Percentiles rank a stretch among this genome's conserved stretches.
Evolutionary conservation across 2,113 vertebrate genomes (phyloP).

Genomic region (Esox niger): DNA sequence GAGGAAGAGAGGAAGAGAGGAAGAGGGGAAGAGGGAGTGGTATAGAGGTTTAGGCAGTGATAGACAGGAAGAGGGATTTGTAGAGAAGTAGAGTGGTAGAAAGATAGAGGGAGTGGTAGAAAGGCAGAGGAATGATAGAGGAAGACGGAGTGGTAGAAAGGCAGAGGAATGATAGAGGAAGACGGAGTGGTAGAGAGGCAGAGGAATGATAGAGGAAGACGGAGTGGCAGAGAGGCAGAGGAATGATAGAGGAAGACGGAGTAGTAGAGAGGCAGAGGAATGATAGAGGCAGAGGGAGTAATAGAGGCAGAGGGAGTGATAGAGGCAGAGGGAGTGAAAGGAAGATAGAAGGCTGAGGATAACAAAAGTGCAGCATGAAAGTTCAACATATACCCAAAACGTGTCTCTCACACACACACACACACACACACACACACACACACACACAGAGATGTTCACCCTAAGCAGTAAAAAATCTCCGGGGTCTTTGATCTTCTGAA

Average conservation of each 20-base stretch:
- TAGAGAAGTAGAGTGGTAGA: no score
- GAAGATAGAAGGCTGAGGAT: not conserved
- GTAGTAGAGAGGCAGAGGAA: not conserved
- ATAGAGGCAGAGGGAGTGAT: not conserved
- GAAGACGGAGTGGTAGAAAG: not conserved
- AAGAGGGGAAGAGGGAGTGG: no score
- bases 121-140: not conserved
- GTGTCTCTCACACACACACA: not conserved
- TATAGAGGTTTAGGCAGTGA: not conserved
- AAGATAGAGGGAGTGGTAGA: not conserved
- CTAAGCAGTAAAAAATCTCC: no score
- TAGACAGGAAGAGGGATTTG: not conserved
- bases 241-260: not conserved
- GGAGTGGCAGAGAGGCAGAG: not conserved
- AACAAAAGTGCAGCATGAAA: not conserved
- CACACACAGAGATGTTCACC: no score
- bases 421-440: no score
- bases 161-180: no score
- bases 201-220: not conserved
- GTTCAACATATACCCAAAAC: not conserved
- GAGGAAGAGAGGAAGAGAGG: no score
- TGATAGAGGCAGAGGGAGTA: not conserved
- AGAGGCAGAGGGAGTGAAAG: not conserved
- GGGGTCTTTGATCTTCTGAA: no score
- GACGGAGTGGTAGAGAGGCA: no score